Percentiles rank a stretch among this genome's conserved stretches.
Evolutionary conservation across 2,797 vertebrate species (phyloP).

Genomic region (Podarcis lilfordi): DNA sequence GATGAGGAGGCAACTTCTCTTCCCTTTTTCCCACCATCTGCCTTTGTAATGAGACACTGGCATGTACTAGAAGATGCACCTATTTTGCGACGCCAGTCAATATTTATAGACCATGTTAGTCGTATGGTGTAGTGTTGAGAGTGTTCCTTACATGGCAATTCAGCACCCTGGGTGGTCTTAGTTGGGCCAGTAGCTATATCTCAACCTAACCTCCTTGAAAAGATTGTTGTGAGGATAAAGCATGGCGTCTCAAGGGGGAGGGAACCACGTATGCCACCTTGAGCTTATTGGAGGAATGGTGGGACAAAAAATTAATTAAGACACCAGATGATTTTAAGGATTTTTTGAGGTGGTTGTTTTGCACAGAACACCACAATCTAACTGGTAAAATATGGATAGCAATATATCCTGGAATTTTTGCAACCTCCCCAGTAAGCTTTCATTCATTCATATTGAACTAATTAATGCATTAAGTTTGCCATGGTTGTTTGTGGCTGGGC

Average conservation of each 20-base stretch:
- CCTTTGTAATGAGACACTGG: background rate
- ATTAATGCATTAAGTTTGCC: background rate
- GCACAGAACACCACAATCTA: background rate
- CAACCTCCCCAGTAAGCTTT: background rate
- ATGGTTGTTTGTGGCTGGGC: background rate
- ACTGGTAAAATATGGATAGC: no score
- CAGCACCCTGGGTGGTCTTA: no score
- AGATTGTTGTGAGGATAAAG: background rate
- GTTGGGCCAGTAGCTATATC: no score
- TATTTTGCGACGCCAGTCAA: background rate
- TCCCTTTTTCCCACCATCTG: background rate
- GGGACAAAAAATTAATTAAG: background rate
- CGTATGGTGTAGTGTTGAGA: background rate
- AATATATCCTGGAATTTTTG: background rate
- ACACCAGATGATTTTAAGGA: background rate
- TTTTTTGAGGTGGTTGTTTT: no score
- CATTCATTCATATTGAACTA: background rate
- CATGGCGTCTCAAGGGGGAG: background rate
- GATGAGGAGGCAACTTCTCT: background rate
- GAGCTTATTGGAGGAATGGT: background rate
- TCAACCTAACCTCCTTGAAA: no score
- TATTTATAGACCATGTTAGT: background rate
- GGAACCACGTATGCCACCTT: background rate
- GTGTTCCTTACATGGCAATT: background rate
- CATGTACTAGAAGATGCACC: background rate